phyloP scores from a whole-genome alignment of 2,113 vertebrate species.

The Arenaria interpres region DNA sequence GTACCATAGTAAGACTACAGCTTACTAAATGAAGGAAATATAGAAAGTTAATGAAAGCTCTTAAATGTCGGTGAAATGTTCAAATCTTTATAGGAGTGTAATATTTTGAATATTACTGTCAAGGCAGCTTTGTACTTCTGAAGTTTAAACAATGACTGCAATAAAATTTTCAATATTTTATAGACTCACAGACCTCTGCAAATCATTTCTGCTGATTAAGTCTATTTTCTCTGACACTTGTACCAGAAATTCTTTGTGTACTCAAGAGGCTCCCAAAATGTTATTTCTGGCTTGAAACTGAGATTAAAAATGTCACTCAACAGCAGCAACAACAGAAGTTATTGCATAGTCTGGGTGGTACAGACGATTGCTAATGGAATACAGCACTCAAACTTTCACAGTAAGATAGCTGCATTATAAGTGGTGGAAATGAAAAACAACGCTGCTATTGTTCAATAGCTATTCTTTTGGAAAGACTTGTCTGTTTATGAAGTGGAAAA shows the following conservation, averaged over 20 bases:
- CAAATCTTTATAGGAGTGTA: fast-evolving
- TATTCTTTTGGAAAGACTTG: not conserved
- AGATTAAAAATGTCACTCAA: conserved; percentile 59
- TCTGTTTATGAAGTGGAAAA: conserved; percentile 22
- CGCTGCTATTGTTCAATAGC: not conserved
- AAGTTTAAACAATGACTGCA: not conserved
- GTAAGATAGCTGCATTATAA: not conserved
- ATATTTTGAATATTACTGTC: not conserved
- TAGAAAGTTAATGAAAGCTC: not conserved
- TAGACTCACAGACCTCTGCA: not conserved
- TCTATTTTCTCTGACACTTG: conserved; percentile 2
- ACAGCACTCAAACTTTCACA: not conserved
- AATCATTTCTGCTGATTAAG: conserved; percentile 24
- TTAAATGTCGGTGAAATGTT: not conserved
- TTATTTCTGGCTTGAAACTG: conserved; percentile 5
- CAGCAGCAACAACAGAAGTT: not conserved
- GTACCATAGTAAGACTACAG: not conserved
- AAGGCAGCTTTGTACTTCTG: not conserved
- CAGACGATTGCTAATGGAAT: not conserved
- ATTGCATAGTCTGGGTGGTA: not conserved
- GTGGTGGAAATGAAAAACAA: not conserved
- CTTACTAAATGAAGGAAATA: not conserved
- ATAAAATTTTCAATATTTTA: not conserved
- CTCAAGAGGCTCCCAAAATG: not conserved
- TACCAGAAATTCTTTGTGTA: not conserved